Evolutionary conservation across 2,888 invertebrate genomes (phyloP), one percentile per base, ranked within the genome.

Genomic region (Aphodius sticticus): DNA sequence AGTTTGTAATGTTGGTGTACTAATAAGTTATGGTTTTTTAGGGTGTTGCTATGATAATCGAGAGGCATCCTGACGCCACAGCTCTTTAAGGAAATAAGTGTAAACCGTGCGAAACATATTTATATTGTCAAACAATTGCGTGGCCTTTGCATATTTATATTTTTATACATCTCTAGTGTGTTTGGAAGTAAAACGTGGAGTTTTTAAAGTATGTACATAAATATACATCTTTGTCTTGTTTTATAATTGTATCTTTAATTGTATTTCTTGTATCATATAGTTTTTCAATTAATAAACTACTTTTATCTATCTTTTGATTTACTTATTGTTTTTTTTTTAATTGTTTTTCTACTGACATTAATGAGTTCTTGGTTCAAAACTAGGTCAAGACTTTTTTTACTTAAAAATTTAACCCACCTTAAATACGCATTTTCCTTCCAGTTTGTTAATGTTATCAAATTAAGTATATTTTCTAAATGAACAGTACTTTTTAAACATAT

Each of bases 1-100:
- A 26, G 26, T 26, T 26, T 26, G 26, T 2, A 26, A 26, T 3
- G 1, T 26, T 26, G 26, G 26, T 26, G 26, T 26, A 26, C 26
- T 26, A 26, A 53, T 53, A 53, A 53, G 1, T 53, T 53, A 26
- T 26, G 26, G 26, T 26, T 84, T 90, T 89, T 76, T 86, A 93
- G 93, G 97, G 96, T 82, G 96, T 97, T 81, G 97, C 96, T 85
- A 97, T 97, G 97, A 91, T 97, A 77, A 90, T 97, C 76, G 97
- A 97, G 90, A 92, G 97, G 86, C 95, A 97, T 89, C 97, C 97
- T 14, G 96, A 95, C 85, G 97, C 95, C 16, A 93, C 90, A 69
- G 90, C 93, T 5, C 16, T 35, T 74, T 84, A 90, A 92, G 89
- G 92, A 92, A 90, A 53, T 81, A 78, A 81, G 79, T 77, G 35